phyloP scores from a whole-genome alignment of 2,888 invertebrate species.

The Rhagium mordax region DNA sequence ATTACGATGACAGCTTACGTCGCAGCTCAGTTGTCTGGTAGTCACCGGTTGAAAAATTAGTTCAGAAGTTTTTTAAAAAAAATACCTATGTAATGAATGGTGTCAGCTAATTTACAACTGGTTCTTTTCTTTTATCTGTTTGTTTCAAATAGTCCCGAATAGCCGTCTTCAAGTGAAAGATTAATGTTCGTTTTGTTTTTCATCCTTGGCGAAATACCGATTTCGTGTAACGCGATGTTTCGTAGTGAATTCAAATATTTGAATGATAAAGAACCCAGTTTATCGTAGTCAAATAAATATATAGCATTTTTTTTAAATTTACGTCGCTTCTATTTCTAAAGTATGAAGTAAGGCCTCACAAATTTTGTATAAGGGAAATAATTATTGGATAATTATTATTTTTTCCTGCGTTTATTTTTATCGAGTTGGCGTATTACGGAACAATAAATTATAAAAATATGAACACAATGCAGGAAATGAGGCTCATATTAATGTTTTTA shows the following conservation, averaged over 20 bases:
- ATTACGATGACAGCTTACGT: background rate
- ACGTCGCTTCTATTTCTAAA: no score
- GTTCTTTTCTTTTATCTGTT: background rate
- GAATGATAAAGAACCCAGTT: no score
- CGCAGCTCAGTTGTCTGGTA: background rate
- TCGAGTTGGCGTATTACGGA: no score
- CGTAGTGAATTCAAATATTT: background rate
- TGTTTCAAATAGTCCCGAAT: background rate
- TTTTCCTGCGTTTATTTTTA: no score
- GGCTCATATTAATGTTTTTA: background rate
- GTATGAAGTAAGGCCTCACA: no score
- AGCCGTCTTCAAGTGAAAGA: background rate
- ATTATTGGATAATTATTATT: no score
- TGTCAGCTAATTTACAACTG: background rate
- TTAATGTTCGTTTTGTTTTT: background rate
- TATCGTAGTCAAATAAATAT: no score
- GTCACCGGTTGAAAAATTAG: background rate
- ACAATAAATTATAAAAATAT: background rate
- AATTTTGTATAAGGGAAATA: no score
- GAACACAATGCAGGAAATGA: background rate
- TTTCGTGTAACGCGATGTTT: background rate
- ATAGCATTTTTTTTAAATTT: no score
- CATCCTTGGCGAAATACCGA: background rate
- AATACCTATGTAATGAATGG: background rate
- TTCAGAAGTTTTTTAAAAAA: background rate